Conservation (phyloP, 2,797 vertebrate species). For the Myotis vivesi region DNA sequence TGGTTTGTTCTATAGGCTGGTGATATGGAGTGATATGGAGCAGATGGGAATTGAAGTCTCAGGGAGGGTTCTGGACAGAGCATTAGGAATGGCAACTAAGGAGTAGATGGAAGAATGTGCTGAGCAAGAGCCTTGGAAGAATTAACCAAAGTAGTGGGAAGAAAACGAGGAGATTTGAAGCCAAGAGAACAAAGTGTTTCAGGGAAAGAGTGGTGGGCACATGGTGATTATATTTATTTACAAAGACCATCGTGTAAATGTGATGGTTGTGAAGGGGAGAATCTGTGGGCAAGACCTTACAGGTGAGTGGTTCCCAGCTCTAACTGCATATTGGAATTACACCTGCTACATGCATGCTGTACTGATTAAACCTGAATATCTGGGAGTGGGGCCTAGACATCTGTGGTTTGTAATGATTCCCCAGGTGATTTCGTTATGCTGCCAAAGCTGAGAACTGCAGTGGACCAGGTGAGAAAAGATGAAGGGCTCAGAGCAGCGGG, state of each 20-base stretch:
- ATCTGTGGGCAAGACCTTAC: neutral
- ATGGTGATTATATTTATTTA: neutral
- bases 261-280: neutral
- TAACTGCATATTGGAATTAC: accelerated
- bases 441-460: neutral
- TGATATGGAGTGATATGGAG: neutral
- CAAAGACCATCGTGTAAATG: neutral
- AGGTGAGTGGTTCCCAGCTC: neutral
- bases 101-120: neutral
- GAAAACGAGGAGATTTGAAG: neutral
- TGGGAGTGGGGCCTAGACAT: neutral
- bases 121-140: neutral
- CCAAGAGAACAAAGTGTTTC: neutral
- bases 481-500: neutral
- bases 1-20: neutral
- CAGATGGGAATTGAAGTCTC: neutral
- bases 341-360: accelerated
- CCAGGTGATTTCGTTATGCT: no score
- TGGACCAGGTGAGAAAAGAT: neutral
- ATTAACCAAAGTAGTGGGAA: neutral
- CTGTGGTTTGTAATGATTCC: neutral
- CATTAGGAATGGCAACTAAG: neutral
- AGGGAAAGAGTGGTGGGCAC: neutral
- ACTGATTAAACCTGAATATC: neutral
- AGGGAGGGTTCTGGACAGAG: neutral